Conservation (phyloP, 2,113 vertebrate species). For the Carassius carassius region DNA sequence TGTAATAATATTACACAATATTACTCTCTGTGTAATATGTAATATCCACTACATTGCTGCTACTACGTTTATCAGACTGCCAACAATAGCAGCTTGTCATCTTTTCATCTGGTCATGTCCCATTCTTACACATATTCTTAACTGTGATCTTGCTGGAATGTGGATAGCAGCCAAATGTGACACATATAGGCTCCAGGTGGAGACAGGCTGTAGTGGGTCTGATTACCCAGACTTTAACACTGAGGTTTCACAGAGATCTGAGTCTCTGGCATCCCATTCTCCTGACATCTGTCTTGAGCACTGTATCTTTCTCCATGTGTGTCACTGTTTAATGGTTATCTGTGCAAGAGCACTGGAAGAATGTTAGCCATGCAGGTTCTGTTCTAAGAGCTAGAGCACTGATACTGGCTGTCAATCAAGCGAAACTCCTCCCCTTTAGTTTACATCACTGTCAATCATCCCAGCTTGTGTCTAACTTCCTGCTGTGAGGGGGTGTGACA, state of each 20-base stretch:
- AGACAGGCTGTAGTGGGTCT: background rate
- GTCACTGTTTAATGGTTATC: constrained; percentile 18
- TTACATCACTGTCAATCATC: constrained; percentile 16
- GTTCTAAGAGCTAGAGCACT: constrained; percentile 12
- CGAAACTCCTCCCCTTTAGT: background rate
- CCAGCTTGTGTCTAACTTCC: background rate
- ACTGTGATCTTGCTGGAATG: background rate
- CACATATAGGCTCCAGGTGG: background rate
- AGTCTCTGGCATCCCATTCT: constrained; percentile 15
- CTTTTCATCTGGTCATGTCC: background rate
- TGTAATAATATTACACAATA: background rate
- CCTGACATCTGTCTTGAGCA: constrained; percentile 14
- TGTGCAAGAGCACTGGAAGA: background rate
- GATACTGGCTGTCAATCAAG: constrained; percentile 36
- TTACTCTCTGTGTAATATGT: background rate
- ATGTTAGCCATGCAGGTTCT: constrained; percentile 18
- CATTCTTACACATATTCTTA: constrained; percentile 16
- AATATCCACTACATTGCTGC: background rate
- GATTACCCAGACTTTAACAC: constrained; percentile 2
- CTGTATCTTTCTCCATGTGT: background rate
- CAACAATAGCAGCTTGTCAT: background rate
- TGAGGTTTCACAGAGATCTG: constrained; percentile 15
- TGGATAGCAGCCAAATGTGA: background rate
- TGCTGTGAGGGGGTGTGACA: constrained; percentile 12
- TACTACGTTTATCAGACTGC: background rate